Evolutionary conservation across 1,140 invertebrate species (phyloP).

Genomic region (Polypedilum vanderplanki): DNA sequence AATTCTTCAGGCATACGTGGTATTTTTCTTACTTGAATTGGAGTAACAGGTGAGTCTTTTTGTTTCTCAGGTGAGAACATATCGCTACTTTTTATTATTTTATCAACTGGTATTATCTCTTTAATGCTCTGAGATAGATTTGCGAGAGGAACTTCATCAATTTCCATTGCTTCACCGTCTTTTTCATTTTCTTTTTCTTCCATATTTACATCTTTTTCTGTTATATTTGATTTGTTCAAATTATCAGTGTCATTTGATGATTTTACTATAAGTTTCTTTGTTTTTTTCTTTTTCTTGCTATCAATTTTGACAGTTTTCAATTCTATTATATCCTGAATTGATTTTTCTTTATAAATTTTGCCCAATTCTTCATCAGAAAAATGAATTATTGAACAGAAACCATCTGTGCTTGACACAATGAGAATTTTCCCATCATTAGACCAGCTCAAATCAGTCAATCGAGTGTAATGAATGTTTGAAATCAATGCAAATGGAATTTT

Average conservation of each 20-base stretch:
- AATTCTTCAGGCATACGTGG: slow-evolving; percentile 34
- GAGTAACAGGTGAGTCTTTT: slow-evolving; percentile 36
- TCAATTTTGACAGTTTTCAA: slow-evolving; percentile 32
- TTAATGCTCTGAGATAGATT: slow-evolving; percentile 32
- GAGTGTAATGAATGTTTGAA: slow-evolving; percentile 88
- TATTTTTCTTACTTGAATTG: slow-evolving; percentile 39
- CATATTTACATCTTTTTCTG: slow-evolving; percentile 12
- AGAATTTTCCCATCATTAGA: slow-evolving; percentile 75
- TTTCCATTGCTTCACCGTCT: slow-evolving; percentile 28
- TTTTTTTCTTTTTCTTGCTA: slow-evolving; percentile 37
- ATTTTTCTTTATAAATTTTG: slow-evolving; percentile 49
- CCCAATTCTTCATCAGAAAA: slow-evolving; percentile 82
- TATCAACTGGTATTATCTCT: slow-evolving; percentile 26
- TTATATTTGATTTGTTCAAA: not conserved
- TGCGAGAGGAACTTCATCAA: slow-evolving; percentile 31
- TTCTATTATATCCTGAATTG: slow-evolving; percentile 29
- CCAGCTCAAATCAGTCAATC: slow-evolving; percentile 88
- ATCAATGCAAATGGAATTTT: slow-evolving; percentile 73
- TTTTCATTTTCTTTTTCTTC: not conserved
- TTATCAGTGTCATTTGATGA: slow-evolving; percentile 31
- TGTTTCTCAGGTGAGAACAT: slow-evolving; percentile 11
- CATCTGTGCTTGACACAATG: slow-evolving; percentile 88
- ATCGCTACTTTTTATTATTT: slow-evolving; percentile 25
- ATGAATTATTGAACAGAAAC: slow-evolving; percentile 85
- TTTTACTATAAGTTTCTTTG: slow-evolving; percentile 37